Percentiles rank a stretch among this genome's conserved stretches.
Evolutionary conservation across 2,797 vertebrate species (phyloP).

Genomic region (Cheirogaleus major): DNA sequence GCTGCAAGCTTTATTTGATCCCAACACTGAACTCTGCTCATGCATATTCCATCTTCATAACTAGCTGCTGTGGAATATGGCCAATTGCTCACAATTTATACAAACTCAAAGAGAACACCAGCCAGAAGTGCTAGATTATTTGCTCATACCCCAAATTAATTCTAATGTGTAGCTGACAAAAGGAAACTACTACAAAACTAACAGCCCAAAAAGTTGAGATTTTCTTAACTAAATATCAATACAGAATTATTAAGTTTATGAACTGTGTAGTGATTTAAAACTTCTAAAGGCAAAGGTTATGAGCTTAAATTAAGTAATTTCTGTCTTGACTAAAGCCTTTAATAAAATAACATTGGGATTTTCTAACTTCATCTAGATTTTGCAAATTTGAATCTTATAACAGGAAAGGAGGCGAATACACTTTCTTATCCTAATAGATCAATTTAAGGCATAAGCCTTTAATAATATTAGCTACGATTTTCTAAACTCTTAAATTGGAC

Average conservation of each 20-base stretch:
- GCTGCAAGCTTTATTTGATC: slow-evolving; percentile 49
- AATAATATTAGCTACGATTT: neutral
- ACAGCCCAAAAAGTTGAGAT: slow-evolving; percentile 2
- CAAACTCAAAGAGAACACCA: slow-evolving; percentile 63
- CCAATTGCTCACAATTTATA: slow-evolving; percentile 59
- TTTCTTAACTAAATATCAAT: slow-evolving; percentile 56
- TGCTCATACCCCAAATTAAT: slow-evolving; percentile 37
- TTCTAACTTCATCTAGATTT: slow-evolving; percentile 17
- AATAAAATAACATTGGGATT: slow-evolving; percentile 34
- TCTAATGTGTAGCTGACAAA: slow-evolving; percentile 29
- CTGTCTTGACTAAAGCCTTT: slow-evolving; percentile 26
- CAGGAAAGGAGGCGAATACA: neutral
- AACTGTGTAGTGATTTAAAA: slow-evolving; percentile 38
- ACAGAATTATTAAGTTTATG: slow-evolving; percentile 55
- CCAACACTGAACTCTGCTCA: slow-evolving; percentile 10
- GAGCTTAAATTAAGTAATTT: slow-evolving; percentile 56
- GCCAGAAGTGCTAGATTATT: slow-evolving; percentile 26
- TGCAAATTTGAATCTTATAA: slow-evolving; percentile 6
- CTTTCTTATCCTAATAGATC: neutral
- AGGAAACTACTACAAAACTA: slow-evolving; percentile 54
- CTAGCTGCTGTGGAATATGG: slow-evolving; percentile 26
- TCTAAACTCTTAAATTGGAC: neutral
- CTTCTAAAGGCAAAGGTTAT: slow-evolving; percentile 45
- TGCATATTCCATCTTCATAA: slow-evolving; percentile 52
- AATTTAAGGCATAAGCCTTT: neutral